Evolutionary conservation across 2,888 invertebrate species (phyloP).

Genomic region (Bhutanitis thaidina): DNA sequence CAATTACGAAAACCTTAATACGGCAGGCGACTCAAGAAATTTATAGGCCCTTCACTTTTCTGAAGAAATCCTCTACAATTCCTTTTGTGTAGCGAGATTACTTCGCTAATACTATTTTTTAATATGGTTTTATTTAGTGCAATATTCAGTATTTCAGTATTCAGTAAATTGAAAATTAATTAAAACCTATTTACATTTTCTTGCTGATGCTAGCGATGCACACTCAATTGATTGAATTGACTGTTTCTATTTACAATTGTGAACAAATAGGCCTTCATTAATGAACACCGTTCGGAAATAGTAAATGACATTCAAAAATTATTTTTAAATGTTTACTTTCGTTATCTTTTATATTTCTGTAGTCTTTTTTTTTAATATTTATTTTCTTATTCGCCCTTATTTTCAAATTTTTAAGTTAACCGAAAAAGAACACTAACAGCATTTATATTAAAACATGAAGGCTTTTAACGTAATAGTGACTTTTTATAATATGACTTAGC

Average conservation of each 20-base stretch:
- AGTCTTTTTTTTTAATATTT: too few relatives aligned
- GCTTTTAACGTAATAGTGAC: too few relatives aligned
- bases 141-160: background rate
- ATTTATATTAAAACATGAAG: too few relatives aligned
- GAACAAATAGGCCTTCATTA: background rate
- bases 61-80: slow-evolving; percentile 22
- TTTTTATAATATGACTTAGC: too few relatives aligned
- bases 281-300: background rate
- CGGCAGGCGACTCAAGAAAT: slow-evolving; percentile 40
- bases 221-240: background rate
- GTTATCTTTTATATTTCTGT: too few relatives aligned
- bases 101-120: background rate
- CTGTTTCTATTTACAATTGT: background rate
- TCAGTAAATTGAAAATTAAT: background rate
- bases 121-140: background rate
- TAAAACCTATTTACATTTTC: background rate
- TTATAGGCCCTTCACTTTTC: slow-evolving; percentile 41
- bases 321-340: too few relatives aligned
- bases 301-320: too few relatives aligned
- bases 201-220: background rate
- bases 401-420: too few relatives aligned
- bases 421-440: too few relatives aligned
- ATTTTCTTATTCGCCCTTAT: too few relatives aligned
- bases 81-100: slow-evolving; percentile 15
- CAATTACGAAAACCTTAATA: slow-evolving; percentile 53